A percentile compares a stretch with the other conserved stretches of the same genome.
phyloP scores from a whole-genome alignment of 2,888 invertebrate species.

The Pasiphila rectangulata region DNA sequence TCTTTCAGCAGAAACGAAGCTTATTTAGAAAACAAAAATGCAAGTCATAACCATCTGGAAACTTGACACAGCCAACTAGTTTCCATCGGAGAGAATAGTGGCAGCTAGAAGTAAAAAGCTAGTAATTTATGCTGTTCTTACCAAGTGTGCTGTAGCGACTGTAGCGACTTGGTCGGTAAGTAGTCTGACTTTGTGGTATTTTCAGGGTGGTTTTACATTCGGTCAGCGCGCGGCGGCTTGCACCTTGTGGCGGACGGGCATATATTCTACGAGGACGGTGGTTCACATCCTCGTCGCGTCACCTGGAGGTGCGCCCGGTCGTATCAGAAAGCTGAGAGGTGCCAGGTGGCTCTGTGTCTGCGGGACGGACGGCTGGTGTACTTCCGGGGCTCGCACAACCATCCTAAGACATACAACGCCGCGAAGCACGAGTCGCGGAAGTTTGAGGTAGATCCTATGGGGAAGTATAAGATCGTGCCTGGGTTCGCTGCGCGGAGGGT shows the following conservation, averaged over 20 bases:
- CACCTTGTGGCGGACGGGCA: conserved; percentile 73
- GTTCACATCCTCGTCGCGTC: conserved; percentile 71
- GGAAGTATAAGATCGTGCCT: conserved; percentile 75
- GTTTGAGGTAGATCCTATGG: conserved; percentile 73
- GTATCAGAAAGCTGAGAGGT: conserved; percentile 74
- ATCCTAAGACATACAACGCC: conserved; percentile 70
- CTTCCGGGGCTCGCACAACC: conserved; percentile 72
- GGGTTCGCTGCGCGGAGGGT: conserved; percentile 46
- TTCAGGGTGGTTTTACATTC: conserved; percentile 77
- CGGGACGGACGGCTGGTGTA: conserved; percentile 74
- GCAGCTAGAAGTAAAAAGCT: conserved; percentile 15
- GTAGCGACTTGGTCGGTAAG: conserved; percentile 12
- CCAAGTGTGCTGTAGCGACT: conserved; percentile 2
- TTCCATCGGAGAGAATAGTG: conserved; percentile 41
- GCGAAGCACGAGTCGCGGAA: conserved; percentile 71
- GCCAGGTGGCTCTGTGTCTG: conserved; percentile 73
- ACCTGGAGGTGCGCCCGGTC: conserved; percentile 76
- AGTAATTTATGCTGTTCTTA: background rate
- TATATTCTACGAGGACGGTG: conserved; percentile 77
- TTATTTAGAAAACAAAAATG: conserved; percentile 17
- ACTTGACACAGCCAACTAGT: conserved; percentile 53
- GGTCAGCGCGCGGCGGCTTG: conserved; percentile 73
- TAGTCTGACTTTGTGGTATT: conserved; percentile 42
- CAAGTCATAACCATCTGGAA: conserved; percentile 58
- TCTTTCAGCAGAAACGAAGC: conserved; percentile 4